Evolutionary conservation across 2,113 vertebrate genomes (phyloP).

Genomic region (Macrotis lagotis): DNA sequence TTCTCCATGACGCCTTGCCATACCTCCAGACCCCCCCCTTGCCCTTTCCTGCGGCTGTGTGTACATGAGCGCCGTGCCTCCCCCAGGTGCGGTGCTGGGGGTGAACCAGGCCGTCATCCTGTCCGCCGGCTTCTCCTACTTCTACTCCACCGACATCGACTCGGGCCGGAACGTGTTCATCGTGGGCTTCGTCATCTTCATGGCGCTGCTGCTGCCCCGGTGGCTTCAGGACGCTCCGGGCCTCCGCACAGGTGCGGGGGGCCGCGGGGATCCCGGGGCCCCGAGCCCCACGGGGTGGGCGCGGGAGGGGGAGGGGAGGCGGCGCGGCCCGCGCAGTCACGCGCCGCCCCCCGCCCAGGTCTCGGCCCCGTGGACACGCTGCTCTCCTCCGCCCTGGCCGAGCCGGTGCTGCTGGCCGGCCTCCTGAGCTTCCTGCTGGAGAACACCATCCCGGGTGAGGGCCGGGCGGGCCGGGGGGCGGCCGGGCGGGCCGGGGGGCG

Average conservation of each 20-base stretch:
- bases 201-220: slow-evolving; percentile 87
- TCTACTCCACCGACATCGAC: slow-evolving; percentile 89
- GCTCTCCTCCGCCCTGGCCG: slow-evolving; percentile 84
- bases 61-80: too few species aligned
- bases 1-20: background rate
- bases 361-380: slow-evolving; percentile 84
- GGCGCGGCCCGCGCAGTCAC: too few species aligned
- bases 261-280: too few species aligned
- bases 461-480: too few species aligned
- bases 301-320: too few species aligned
- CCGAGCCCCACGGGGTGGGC: too few species aligned
- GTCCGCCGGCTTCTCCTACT: slow-evolving; percentile 88
- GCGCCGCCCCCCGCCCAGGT: slow-evolving; percentile 84
- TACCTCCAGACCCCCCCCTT: too few species aligned
- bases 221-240: slow-evolving; percentile 81
- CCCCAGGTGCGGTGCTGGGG: slow-evolving; percentile 87
- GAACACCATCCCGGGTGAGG: slow-evolving; percentile 91
- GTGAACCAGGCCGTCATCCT: slow-evolving; percentile 87
- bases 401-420: slow-evolving; percentile 88
- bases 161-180: slow-evolving; percentile 92
- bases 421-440: slow-evolving; percentile 89
- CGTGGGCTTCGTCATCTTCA: slow-evolving; percentile 90
- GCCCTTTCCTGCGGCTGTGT: too few species aligned
- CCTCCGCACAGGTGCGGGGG: slow-evolving; percentile 82
- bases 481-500: too few species aligned